A percentile compares a stretch with the other conserved stretches of the same genome.
Evolutionary conservation across 2,797 vertebrate species (phyloP).

Genomic region (Synanceia verrucosa): DNA sequence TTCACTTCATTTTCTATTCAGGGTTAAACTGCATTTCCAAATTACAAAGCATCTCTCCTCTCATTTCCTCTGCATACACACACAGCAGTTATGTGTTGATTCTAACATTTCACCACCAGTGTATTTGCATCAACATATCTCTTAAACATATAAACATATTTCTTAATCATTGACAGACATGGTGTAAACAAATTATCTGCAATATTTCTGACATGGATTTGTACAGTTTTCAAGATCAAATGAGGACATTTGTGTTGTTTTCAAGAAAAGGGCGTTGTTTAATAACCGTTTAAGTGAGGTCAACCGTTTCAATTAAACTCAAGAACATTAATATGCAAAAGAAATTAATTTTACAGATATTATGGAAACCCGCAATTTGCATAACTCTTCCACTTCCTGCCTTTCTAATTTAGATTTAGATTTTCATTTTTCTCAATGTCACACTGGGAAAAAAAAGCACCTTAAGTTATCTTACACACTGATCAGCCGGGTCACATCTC

Average conservation of each 20-base stretch:
- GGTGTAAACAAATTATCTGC: conserved; percentile 20
- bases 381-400: conserved; percentile 25
- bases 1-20: conserved; percentile 2
- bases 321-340: conserved; percentile 27
- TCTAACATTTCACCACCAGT: conserved; percentile 18
- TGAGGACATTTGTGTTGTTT: background rate
- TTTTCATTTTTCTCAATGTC: conserved; percentile 7
- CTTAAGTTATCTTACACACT: conserved; percentile 51
- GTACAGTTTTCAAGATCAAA: conserved; percentile 23
- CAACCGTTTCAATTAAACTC: conserved; percentile 21
- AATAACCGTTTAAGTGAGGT: conserved; percentile 22
- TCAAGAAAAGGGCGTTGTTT: background rate
- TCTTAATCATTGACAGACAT: conserved; percentile 28
- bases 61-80: background rate
- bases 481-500: conserved; percentile 70
- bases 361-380: conserved; percentile 28
- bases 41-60: background rate
- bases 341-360: conserved; percentile 21
- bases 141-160: conserved; percentile 27
- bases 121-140: conserved; percentile 26
- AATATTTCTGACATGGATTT: conserved; percentile 4
- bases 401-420: conserved; percentile 9
- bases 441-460: conserved; percentile 24
- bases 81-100: background rate
- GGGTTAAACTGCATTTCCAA: background rate